Conservation (phyloP, 2,888 invertebrate genomes). For the Boloria euphrosyne region DNA sequence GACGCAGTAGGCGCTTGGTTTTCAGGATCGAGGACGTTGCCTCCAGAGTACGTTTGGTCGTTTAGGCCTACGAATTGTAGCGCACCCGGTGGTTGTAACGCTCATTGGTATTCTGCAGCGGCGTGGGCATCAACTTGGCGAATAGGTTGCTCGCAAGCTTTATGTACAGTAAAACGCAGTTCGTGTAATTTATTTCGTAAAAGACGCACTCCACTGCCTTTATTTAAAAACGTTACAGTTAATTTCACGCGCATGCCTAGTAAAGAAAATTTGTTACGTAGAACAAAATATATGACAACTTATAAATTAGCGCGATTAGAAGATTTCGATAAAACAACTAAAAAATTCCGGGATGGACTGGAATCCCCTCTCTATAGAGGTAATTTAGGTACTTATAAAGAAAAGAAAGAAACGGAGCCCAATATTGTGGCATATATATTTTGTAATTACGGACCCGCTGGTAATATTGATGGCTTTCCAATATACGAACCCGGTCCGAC, state of each 20-base stretch:
- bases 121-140: conserved; percentile 78
- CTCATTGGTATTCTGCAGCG: conserved; percentile 72
- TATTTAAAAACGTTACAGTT: conserved; percentile 6
- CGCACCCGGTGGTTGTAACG: conserved; percentile 69
- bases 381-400: conserved; percentile 39
- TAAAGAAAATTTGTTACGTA: conserved; percentile 58
- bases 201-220: conserved; percentile 46
- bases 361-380: conserved; percentile 66
- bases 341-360: conserved; percentile 41
- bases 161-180: conserved; percentile 65
- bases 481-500: conserved; percentile 68
- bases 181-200: conserved; percentile 64
- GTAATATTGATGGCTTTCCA: conserved; percentile 74
- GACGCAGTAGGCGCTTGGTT: conserved; percentile 76
- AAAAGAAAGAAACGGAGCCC: conserved; percentile 51
- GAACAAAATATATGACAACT: conserved; percentile 61
- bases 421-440: conserved; percentile 70
- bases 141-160: conserved; percentile 70
- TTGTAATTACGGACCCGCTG: conserved; percentile 77
- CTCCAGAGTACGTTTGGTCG: conserved; percentile 67
- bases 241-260: conserved; percentile 43
- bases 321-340: conserved; percentile 51
- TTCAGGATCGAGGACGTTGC: conserved; percentile 67
- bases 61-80: conserved; percentile 69
- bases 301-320: conserved; percentile 48